Conservation (phyloP, 2,113 vertebrate species). For the Solea solea region DNA sequence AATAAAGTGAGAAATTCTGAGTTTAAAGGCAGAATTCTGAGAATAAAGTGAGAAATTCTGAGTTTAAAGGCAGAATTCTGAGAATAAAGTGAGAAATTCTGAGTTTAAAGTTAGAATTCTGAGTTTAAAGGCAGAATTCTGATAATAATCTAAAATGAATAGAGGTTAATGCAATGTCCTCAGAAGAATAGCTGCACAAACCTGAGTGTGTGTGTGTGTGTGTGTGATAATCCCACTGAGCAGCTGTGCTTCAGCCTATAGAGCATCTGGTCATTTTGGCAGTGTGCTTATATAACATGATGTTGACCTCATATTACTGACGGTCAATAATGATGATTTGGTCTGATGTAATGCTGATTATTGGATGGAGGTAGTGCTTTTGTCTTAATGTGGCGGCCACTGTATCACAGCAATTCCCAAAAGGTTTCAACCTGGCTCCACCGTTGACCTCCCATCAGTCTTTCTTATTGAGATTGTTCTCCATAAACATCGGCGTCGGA, state of each 20-base stretch:
- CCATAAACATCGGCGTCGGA: background rate
- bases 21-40: too few species aligned
- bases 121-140: too few species aligned
- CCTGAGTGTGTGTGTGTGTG: background rate
- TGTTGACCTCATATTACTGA: conserved; percentile 59
- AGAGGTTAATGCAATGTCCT: too few species aligned
- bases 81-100: too few species aligned
- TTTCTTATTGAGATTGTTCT: background rate
- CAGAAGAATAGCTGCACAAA: too few species aligned
- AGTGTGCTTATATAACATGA: conserved; percentile 55
- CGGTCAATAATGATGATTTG: conserved; percentile 66
- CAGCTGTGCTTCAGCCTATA: conserved; percentile 70
- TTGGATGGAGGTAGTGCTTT: conserved; percentile 18
- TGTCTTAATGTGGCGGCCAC: background rate
- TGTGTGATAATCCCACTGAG: conserved; percentile 61
- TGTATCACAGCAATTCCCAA: conserved; percentile 11
- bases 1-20: too few species aligned
- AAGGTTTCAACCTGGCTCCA: background rate
- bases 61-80: too few species aligned
- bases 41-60: too few species aligned
- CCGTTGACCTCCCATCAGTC: conserved; percentile 11
- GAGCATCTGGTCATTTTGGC: conserved; percentile 67
- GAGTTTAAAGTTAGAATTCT: too few species aligned
- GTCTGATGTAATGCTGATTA: conserved; percentile 36
- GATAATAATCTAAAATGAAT: too few species aligned